phyloP scores from a whole-genome alignment of 2,113 vertebrate species.

The Cyprinodon tularosa region DNA sequence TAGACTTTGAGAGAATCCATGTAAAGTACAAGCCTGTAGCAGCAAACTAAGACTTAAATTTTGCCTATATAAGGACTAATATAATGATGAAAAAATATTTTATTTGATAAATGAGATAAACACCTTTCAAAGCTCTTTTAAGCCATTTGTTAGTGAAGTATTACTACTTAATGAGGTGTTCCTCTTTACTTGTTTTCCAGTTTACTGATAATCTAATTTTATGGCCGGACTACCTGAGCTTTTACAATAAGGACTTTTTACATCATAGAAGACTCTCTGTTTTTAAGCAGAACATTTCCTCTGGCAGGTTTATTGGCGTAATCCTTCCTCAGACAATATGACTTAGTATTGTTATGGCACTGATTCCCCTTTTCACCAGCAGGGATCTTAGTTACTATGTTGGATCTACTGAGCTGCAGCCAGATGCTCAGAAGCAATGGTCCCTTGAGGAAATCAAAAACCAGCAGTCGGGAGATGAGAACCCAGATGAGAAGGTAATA shows the following conservation, averaged over 20 bases:
- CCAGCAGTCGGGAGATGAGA: constrained; percentile 73
- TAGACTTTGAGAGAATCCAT: too few relatives aligned
- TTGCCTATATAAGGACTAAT: neutral
- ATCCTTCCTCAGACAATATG: neutral
- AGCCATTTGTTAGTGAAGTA: too few relatives aligned
- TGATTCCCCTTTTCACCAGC: constrained; percentile 4
- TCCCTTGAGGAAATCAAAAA: constrained; percentile 78
- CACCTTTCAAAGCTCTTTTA: too few relatives aligned
- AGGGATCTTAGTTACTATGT: constrained; percentile 84
- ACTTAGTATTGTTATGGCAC: neutral
- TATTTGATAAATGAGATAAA: too few relatives aligned
- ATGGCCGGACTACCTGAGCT: neutral
- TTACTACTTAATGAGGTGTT: neutral
- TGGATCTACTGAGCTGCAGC: constrained; percentile 82
- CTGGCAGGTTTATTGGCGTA: neutral
- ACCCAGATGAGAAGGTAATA: constrained; percentile 37
- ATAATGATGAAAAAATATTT: neutral
- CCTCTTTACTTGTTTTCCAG: constrained; percentile 11
- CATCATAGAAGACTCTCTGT: too few relatives aligned
- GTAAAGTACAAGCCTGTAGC: too few relatives aligned
- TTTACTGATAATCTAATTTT: constrained; percentile 46
- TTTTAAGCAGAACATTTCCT: too few relatives aligned
- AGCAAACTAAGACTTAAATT: too few relatives aligned
- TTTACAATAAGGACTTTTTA: neutral
- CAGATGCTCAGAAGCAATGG: constrained; percentile 66